Evolutionary conservation across 1,140 invertebrate genomes (phyloP).

Genomic region (Bombus sylvicola): DNA sequence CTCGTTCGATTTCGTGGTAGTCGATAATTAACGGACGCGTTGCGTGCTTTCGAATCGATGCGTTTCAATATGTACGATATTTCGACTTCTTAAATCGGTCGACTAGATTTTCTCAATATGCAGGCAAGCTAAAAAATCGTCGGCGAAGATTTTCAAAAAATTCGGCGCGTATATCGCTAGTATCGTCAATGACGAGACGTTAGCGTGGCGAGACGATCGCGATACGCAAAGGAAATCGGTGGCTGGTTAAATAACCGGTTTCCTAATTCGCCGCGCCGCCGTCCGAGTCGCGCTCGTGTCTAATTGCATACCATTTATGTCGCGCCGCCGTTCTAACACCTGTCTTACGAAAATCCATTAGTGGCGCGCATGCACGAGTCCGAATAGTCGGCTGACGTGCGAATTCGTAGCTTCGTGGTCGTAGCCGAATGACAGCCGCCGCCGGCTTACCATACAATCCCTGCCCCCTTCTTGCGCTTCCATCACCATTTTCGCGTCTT

Average conservation of each 20-base stretch:
- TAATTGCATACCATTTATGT: conserved; percentile 54
- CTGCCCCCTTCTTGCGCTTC: neutral
- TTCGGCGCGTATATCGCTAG: neutral
- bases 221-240: conserved; percentile 37
- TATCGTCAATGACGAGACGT: neutral
- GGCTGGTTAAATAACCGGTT: conserved; percentile 56
- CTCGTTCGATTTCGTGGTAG: neutral
- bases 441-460: neutral
- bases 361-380: conserved; percentile 28
- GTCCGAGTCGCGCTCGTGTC: conserved; percentile 47
- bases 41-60: neutral
- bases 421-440: neutral
- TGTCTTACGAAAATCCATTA: conserved; percentile 59
- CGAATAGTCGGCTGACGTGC: conserved; percentile 40
- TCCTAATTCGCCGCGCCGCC: conserved; percentile 51
- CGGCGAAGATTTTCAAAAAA: neutral
- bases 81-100: neutral
- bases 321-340: conserved; percentile 45
- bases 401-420: conserved; percentile 36
- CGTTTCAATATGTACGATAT: neutral
- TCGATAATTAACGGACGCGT: neutral
- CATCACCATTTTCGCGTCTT: neutral
- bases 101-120: neutral
- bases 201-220: neutral
- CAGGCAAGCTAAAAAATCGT: neutral